A percentile compares a stretch with the other conserved stretches of the same genome.
phyloP scores from a whole-genome alignment of 1,140 invertebrate genomes.

The Solenopsis invicta region DNA sequence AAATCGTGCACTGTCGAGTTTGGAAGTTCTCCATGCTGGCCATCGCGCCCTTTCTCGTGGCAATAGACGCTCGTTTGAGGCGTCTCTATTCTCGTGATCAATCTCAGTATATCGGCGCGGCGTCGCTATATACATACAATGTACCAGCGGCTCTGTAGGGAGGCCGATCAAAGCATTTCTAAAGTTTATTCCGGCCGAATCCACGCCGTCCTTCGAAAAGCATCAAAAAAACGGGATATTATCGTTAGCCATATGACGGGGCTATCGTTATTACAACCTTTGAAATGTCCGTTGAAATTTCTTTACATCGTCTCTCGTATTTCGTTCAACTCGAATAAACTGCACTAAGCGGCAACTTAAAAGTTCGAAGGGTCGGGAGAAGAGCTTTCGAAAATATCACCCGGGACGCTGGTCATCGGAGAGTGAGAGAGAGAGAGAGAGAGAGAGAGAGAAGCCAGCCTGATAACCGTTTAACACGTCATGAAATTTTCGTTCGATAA shows the following conservation, averaged over 20 bases:
- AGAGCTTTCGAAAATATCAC: constrained; percentile 62
- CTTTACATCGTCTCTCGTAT: neutral
- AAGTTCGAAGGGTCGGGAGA: constrained; percentile 28
- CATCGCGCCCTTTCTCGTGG: constrained; percentile 54
- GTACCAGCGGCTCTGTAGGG: constrained; percentile 28
- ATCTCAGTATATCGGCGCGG: constrained; percentile 64
- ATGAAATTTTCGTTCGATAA: constrained; percentile 54
- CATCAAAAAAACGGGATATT: constrained; percentile 56
- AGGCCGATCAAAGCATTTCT: constrained; percentile 77
- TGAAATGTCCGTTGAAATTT: constrained; percentile 54
- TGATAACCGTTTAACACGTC: constrained; percentile 56
- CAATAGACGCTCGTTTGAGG: constrained; percentile 44
- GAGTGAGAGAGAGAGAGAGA: neutral
- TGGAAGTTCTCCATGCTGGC: constrained; percentile 49
- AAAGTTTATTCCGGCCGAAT: constrained; percentile 80
- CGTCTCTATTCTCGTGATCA: constrained; percentile 46
- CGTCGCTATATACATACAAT: constrained; percentile 52
- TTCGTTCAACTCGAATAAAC: constrained; percentile 59
- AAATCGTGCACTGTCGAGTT: constrained; percentile 52
- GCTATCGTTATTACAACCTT: constrained; percentile 61
- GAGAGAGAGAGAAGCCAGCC: neutral
- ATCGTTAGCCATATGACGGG: constrained; percentile 38
- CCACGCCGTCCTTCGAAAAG: constrained; percentile 70
- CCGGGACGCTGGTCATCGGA: neutral
- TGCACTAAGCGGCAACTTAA: constrained; percentile 31